Percentiles rank a stretch among this genome's conserved stretches.
Evolutionary conservation across 2,888 invertebrate genomes (phyloP).

Genomic region (Ephialtes manifestator): DNA sequence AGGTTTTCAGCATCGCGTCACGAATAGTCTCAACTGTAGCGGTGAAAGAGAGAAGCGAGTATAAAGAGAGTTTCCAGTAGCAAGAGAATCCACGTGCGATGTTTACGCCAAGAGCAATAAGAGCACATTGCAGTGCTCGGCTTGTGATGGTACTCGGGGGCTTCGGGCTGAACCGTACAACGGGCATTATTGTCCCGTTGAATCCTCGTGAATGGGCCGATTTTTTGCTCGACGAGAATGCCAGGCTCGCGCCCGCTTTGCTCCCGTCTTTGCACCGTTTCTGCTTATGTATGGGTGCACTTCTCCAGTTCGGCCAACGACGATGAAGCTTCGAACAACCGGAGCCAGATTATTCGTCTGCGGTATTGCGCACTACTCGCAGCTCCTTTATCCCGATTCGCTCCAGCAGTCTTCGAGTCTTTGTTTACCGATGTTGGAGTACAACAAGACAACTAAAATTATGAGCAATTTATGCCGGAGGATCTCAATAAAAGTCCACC

Average conservation of each 20-base stretch:
- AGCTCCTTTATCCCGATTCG: conserved; percentile 26
- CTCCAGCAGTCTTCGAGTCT: conserved; percentile 38
- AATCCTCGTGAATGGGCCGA: conserved; percentile 56
- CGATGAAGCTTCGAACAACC: conserved; percentile 39
- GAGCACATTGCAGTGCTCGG: conserved; percentile 4
- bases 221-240: conserved; percentile 51
- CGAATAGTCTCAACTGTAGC: conserved; percentile 10
- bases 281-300: conserved; percentile 25
- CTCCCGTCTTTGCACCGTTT: conserved; percentile 43
- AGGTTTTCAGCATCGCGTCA: conserved; percentile 2
- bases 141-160: conserved; percentile 1
- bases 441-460: not conserved
- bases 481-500: not conserved
- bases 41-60: not conserved
- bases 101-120: conserved; percentile 50
- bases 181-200: conserved; percentile 66
- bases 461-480: conserved; percentile 35
- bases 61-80: not conserved
- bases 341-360: conserved; percentile 25
- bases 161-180: conserved; percentile 53
- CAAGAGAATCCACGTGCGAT: conserved; percentile 42
- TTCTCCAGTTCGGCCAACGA: conserved; percentile 42
- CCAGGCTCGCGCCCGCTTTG: conserved; percentile 36
- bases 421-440: conserved; percentile 27
- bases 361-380: conserved; percentile 14